These are phyloP conservation scores for Tragelaphus strepsiceros DNA, from an alignment of 2,113 vertebrate genomes.

Conservation along the genomic window DNA sequence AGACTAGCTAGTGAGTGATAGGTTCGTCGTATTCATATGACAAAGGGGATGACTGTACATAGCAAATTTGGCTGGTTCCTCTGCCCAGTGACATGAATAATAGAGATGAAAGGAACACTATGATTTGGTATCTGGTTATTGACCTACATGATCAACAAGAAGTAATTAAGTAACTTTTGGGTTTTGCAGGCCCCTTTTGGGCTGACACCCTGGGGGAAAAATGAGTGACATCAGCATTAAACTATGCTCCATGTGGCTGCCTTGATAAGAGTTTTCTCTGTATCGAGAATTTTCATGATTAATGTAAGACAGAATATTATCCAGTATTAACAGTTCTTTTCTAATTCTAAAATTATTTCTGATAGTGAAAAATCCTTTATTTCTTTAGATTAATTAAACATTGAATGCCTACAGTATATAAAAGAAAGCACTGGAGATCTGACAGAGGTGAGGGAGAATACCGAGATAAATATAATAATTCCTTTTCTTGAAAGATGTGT, in stretches of 20 bases:
- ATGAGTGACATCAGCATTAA: not conserved
- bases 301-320: not conserved
- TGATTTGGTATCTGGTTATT: not conserved
- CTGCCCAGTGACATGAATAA: not conserved
- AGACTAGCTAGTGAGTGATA: not conserved
- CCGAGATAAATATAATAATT: not conserved
- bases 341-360: conserved; percentile 10
- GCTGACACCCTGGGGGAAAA: not conserved
- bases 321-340: not conserved
- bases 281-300: not conserved
- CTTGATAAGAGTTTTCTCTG: conserved; percentile 12
- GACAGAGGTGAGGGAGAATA: not conserved
- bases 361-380: not conserved
- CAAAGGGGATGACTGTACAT: not conserved
- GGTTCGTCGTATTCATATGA: not conserved
- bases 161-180: not conserved
- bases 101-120: not conserved
- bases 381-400: conserved; percentile 9
- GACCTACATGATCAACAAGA: not conserved
- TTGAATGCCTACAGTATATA: not conserved
- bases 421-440: not conserved
- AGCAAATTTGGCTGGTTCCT: not conserved
- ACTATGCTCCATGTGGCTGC: not conserved
- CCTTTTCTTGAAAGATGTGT: not conserved
- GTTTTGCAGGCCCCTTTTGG: not conserved